Conservation (phyloP, 2,797 vertebrate genomes). For the Galaxias olidus region DNA sequence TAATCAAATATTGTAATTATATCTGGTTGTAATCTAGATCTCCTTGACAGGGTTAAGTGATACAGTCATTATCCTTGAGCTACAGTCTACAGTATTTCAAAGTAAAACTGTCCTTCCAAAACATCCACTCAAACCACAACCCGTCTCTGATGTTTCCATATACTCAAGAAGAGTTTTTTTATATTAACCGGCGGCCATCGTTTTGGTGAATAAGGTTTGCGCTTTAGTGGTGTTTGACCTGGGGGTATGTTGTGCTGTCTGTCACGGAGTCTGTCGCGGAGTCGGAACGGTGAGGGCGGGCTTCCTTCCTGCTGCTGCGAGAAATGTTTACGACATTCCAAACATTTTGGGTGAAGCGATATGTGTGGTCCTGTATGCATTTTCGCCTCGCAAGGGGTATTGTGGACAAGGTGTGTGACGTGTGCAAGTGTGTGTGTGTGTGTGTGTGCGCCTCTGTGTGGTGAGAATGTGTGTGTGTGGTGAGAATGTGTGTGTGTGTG, state of each 20-base stretch:
- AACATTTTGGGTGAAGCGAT: slow-evolving; percentile 73
- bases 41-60: too few relatives aligned
- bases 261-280: neutral
- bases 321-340: slow-evolving; percentile 83
- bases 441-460: slow-evolving; percentile 15
- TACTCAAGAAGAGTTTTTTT: too few relatives aligned
- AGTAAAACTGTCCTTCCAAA: too few relatives aligned
- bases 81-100: too few relatives aligned
- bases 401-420: slow-evolving; percentile 72
- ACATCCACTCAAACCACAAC: too few relatives aligned
- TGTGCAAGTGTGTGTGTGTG: slow-evolving; percentile 33
- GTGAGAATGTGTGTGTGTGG: slow-evolving; percentile 34
- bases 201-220: slow-evolving; percentile 4
- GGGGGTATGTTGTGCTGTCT: too few relatives aligned
- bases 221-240: too few relatives aligned
- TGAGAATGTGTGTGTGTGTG: slow-evolving; percentile 35
- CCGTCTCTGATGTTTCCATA: too few relatives aligned
- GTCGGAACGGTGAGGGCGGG: neutral
- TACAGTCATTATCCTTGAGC: too few relatives aligned
- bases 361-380: slow-evolving; percentile 81
- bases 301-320: slow-evolving; percentile 69
- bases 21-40: too few relatives aligned
- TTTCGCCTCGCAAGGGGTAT: slow-evolving; percentile 60
- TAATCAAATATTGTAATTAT: too few relatives aligned
- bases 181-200: too few relatives aligned